phyloP scores from a whole-genome alignment of 2,797 vertebrate genomes.

The Morus bassanus region DNA sequence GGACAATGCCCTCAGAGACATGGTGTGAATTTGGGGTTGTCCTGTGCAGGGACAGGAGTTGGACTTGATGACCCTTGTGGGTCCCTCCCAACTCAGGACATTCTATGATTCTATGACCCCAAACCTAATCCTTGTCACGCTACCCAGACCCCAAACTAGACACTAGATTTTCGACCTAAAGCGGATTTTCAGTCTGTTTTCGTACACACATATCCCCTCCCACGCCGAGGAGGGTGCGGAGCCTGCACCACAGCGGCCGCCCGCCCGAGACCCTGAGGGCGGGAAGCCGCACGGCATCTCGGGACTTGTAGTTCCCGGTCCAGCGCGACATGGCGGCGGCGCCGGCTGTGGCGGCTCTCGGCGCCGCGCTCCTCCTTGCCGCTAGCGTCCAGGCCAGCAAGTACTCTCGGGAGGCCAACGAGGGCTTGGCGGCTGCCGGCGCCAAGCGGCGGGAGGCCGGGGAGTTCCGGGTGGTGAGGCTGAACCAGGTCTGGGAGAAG shows the following conservation, averaged over 20 bases:
- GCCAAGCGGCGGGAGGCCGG: constrained; percentile 39
- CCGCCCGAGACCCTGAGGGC: background rate
- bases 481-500: constrained; percentile 96
- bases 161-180: accelerated
- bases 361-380: background rate
- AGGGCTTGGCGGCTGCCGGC: constrained; percentile 70
- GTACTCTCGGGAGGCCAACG: constrained; percentile 89
- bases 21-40: no score
- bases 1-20: no score
- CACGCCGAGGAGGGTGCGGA: accelerated
- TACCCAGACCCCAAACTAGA: accelerated
- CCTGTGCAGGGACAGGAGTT: no score
- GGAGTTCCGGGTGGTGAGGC: constrained; percentile 89
- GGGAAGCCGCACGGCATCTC: background rate
- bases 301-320: background rate
- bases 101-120: no score
- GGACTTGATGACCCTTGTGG: no score
- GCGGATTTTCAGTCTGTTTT: accelerated
- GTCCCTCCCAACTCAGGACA: no score
- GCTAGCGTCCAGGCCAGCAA: constrained; percentile 69
- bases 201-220: accelerated
- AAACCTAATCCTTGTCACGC: accelerated
- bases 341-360: background rate
- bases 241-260: background rate
- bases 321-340: background rate